Base-by-base conservation (phyloP, 2,888 invertebrate species). In the Macrophya alboannulata region DNA sequence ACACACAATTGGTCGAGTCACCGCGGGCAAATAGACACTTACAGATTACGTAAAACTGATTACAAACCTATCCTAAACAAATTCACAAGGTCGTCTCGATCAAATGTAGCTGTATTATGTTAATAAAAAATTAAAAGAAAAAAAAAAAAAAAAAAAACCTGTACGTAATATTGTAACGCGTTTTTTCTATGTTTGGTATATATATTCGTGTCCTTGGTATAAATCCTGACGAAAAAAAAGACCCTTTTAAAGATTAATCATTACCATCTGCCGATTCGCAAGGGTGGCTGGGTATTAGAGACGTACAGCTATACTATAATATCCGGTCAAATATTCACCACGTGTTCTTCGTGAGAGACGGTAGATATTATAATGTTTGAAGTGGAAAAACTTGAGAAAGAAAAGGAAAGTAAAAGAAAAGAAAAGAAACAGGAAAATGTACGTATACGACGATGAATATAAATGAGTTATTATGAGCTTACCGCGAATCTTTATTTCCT, bases 401-500 rank as follows among this genome's bases (percentile, higher is more conserved):
- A 48, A 48, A 48, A 48, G 12, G 5, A 48, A 48, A 48, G 12
- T 12, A 55, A n/a, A 55, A 12, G 10, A 55, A 15, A 55, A 55
- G 55, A 55, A 55, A 55, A 55, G n/a, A n/a, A n/a, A n/a, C n/a
- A n/a, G n/a, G n/a, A n/a, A n/a, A n/a, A 37, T 12, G 15, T 15
- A 4, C 1, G 21, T 25, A 17, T 37, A 12, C 4, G 21, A 10
- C 55, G 1, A 55, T n/a, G 21, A 21, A 62, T 62, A 25, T 17
- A 68, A 68, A 15, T 10, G 15, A 68, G 9, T 9, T 55, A 21
- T 12, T 25, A 31, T 15, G 76, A 68, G 84, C 88, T 87, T 51
- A 93, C 93, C 93, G 89, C 91, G 89, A 84, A 93, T 93, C 88
- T 93, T 93, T 15, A 92, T 93, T 76, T 93, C 93, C 87, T 93